Evolutionary conservation across 1,140 invertebrate genomes (phyloP).

Genomic region (Nymphalis io): DNA sequence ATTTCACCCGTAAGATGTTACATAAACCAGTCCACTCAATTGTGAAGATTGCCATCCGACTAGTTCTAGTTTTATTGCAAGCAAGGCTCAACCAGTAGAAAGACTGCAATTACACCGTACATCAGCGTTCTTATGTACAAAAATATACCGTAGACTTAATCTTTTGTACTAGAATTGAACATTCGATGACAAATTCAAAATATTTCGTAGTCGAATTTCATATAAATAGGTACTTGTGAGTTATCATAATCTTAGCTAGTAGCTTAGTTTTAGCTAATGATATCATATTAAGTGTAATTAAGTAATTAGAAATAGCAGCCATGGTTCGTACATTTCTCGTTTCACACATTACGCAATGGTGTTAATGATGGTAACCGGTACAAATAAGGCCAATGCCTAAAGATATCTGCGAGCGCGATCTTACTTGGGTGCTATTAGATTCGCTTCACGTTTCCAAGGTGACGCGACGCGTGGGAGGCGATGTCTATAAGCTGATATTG

Average conservation of each 20-base stretch:
- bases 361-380: not conserved
- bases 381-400: conserved; percentile 30
- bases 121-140: no score
- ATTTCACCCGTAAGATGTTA: conserved; percentile 15
- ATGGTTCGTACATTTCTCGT: not conserved
- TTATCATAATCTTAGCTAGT: no score
- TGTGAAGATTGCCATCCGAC: conserved; percentile 35
- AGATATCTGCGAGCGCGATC: conserved; percentile 22
- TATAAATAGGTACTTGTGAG: no score
- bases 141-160: no score
- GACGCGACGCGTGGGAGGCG: conserved; percentile 17
- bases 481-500: not conserved
- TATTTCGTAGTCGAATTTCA: no score
- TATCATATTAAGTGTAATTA: not conserved
- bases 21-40: conserved; percentile 30
- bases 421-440: conserved; percentile 13
- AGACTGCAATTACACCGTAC: conserved; percentile 26
- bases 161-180: no score
- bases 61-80: conserved; percentile 29
- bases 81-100: conserved; percentile 13
- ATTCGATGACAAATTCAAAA: no score
- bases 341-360: conserved; percentile 6
- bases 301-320: not conserved
- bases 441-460: conserved; percentile 8
- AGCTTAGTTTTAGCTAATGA: not conserved